Evolutionary conservation across 2,888 invertebrate genomes (phyloP).

Genomic region (Serripes groenlandicus): DNA sequence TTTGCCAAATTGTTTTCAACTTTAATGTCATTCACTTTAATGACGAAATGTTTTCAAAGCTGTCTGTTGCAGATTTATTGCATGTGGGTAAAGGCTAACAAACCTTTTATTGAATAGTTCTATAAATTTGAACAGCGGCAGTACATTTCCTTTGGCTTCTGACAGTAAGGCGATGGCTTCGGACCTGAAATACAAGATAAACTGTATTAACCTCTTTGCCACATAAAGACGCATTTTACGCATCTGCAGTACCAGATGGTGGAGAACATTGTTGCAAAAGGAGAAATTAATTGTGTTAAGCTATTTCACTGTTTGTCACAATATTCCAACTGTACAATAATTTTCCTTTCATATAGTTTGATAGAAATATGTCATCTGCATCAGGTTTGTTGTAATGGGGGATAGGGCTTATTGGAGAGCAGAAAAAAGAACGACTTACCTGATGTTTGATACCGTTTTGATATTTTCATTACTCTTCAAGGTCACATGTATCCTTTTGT

Average conservation of each 20-base stretch:
- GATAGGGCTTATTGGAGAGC: not conserved
- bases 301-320: not conserved
- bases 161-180: conserved; percentile 91
- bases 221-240: not conserved
- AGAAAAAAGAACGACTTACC: conserved; percentile 60
- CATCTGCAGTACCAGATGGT: too few relatives aligned
- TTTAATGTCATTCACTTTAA: not conserved
- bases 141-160: conserved; percentile 91
- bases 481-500: conserved; percentile 92
- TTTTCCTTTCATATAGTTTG: too few relatives aligned
- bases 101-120: conserved; percentile 93
- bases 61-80: too few relatives aligned
- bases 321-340: not conserved
- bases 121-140: conserved; percentile 93
- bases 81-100: too few relatives aligned
- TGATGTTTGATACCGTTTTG: conserved; percentile 75
- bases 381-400: too few relatives aligned
- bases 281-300: not conserved
- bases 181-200: not conserved
- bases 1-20: not conserved
- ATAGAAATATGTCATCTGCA: not conserved
- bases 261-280: not conserved
- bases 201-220: not conserved
- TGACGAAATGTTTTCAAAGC: too few relatives aligned
- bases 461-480: conserved; percentile 78